Evolutionary conservation across 2,888 invertebrate genomes (phyloP).

Genomic region (Archips crataeganus): DNA sequence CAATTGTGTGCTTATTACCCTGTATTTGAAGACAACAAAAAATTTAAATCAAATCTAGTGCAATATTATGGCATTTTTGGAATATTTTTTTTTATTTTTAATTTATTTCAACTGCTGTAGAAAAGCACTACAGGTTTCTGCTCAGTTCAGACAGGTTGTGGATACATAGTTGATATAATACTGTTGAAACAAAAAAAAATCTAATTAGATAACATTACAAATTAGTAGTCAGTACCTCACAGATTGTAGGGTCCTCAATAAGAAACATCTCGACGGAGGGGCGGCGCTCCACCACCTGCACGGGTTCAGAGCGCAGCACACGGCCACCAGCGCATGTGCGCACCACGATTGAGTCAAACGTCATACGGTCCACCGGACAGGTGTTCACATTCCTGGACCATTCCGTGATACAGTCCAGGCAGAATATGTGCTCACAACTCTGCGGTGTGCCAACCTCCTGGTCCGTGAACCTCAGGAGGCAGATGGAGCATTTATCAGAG

Average conservation of each 20-base stretch:
- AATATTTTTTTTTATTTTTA: no score
- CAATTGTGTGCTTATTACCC: no score
- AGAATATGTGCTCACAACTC: conserved; percentile 95
- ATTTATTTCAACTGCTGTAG: no score
- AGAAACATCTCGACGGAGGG: conserved; percentile 77
- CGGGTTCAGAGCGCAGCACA: conserved; percentile 87
- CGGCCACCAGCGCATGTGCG: conserved; percentile 88
- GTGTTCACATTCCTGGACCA: conserved; percentile 98
- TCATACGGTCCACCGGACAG: conserved; percentile 95
- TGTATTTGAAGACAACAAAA: no score
- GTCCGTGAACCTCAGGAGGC: conserved; percentile 90
- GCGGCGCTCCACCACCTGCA: conserved; percentile 84
- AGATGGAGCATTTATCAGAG: conserved; percentile 96
- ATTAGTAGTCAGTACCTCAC: conserved; percentile 83
- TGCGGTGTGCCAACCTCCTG: conserved; percentile 95
- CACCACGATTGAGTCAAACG: conserved; percentile 92
- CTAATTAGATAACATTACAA: no score
- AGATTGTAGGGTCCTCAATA: conserved; percentile 90
- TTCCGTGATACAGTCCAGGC: conserved; percentile 95
- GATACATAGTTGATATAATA: no score
- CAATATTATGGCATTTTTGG: no score
- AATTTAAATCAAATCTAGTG: no score
- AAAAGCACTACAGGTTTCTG: no score
- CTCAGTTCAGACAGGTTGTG: no score
- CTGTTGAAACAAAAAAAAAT: no score